A percentile compares a stretch with the other conserved stretches of the same genome.
These are phyloP conservation scores for Ericerus pela DNA, from an alignment of 1,140 invertebrate species.

Conservation along the genomic window DNA sequence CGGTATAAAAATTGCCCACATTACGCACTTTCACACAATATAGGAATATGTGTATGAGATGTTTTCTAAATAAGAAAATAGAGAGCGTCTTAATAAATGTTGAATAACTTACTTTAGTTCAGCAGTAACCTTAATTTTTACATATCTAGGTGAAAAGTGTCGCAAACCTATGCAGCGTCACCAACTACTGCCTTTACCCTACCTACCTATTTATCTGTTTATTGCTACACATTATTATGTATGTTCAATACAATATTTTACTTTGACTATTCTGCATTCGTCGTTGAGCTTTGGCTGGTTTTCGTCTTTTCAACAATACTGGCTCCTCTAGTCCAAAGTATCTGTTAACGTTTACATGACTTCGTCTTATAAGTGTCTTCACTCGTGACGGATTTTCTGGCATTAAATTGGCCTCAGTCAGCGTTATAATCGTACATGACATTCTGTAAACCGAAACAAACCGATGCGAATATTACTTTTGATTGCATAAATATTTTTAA, in stretches of 20 bases:
- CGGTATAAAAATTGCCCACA: too few relatives aligned
- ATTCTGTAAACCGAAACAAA: constrained; percentile 6
- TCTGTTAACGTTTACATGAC: constrained; percentile 2
- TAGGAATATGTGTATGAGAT: too few relatives aligned
- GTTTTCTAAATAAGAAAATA: too few relatives aligned
- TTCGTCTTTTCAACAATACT: not conserved
- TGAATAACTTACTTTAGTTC: too few relatives aligned
- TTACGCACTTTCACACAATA: too few relatives aligned
- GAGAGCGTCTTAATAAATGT: too few relatives aligned
- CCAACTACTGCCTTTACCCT: not conserved
- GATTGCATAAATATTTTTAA: too few relatives aligned
- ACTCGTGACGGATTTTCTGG: not conserved
- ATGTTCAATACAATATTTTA: not conserved
- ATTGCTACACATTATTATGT: not conserved
- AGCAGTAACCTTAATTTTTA: too few relatives aligned
- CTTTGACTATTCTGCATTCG: not conserved
- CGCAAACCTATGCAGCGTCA: not conserved
- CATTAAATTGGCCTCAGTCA: not conserved
- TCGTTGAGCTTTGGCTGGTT: not conserved
- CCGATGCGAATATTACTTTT: too few relatives aligned
- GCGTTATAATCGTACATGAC: not conserved
- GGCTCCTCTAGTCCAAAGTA: not conserved
- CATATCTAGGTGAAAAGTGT: not conserved
- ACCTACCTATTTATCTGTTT: too few relatives aligned
- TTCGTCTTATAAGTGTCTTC: not conserved